Conservation (phyloP, 2,113 vertebrate genomes). For the Eulacestoma nigropectus region DNA sequence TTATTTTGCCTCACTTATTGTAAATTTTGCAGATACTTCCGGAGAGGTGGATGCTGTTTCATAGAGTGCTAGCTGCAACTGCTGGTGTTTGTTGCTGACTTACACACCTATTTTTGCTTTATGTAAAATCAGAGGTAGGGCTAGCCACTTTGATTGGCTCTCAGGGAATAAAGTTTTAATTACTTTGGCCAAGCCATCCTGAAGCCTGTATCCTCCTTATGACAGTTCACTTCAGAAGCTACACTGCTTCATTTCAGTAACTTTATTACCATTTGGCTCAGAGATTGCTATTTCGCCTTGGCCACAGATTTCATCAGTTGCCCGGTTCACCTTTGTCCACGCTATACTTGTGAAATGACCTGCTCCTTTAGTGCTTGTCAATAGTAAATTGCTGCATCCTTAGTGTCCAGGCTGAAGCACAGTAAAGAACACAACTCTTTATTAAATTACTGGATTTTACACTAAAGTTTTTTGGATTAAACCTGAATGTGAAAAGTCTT, state of each 20-base stretch:
- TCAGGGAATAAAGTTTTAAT: constrained; percentile 71
- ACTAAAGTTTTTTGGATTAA: constrained; percentile 77
- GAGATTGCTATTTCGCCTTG: constrained; percentile 97
- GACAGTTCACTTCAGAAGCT: constrained; percentile 87
- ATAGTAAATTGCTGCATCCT: constrained; percentile 84
- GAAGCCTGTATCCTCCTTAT: constrained; percentile 81
- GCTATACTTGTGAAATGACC: constrained; percentile 90
- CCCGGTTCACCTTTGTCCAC: constrained; percentile 94
- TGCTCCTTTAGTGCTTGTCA: constrained; percentile 88
- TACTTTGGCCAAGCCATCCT: constrained; percentile 76
- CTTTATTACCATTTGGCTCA: constrained; percentile 94
- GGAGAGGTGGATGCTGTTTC: not conserved
- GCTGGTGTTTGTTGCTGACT: not conserved
- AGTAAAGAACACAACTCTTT: constrained; percentile 72
- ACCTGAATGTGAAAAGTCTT: constrained; percentile 78
- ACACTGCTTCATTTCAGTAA: constrained; percentile 90
- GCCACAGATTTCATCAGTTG: constrained; percentile 96
- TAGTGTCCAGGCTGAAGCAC: constrained; percentile 67
- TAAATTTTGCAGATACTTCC: not conserved
- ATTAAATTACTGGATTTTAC: constrained; percentile 76
- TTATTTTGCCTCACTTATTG: not conserved
- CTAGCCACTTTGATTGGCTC: constrained; percentile 11
- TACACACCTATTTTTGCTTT: not conserved
- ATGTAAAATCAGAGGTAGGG: not conserved
- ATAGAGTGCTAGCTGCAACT: not conserved